phyloP scores from a whole-genome alignment of 2,797 vertebrate genomes.

The Lacerta viridis region DNA sequence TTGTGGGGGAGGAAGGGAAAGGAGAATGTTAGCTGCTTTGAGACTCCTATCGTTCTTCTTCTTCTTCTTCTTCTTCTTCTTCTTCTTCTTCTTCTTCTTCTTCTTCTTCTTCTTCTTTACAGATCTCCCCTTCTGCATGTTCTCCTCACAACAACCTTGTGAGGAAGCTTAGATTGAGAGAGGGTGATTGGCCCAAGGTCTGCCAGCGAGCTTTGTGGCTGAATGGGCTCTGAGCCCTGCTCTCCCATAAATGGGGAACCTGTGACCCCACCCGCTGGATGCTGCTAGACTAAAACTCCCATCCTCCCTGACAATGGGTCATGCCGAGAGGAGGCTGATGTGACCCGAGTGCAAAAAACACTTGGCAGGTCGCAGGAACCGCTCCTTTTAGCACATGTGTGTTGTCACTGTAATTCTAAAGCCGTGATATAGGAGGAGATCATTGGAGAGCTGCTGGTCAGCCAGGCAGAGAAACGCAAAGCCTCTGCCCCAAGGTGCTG shows the following conservation, averaged over 20 bases:
- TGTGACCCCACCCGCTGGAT: too few relatives aligned
- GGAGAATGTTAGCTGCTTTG: too few relatives aligned
- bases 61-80: too few relatives aligned
- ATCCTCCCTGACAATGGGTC: too few relatives aligned
- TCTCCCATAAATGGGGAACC: too few relatives aligned
- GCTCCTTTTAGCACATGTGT: not conserved
- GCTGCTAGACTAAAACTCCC: too few relatives aligned
- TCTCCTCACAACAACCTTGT: not conserved
- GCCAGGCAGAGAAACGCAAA: slow-evolving; percentile 5
- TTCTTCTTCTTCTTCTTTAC: not conserved
- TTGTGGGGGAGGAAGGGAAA: too few relatives aligned
- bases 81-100: too few relatives aligned
- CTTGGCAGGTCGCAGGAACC: too few relatives aligned
- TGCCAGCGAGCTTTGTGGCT: not conserved
- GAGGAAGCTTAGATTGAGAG: not conserved
- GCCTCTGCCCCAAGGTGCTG: not conserved
- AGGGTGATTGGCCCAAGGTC: not conserved
- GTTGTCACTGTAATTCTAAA: not conserved
- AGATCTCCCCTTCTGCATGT: not conserved
- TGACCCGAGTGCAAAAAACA: too few relatives aligned
- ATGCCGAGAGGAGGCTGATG: too few relatives aligned
- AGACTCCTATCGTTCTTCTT: too few relatives aligned
- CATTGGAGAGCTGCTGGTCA: not conserved
- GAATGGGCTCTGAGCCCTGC: not conserved
- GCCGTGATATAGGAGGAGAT: not conserved